These are phyloP conservation scores for Ctenopoma multispine DNA, from an alignment of 2,797 vertebrate genomes.

Conservation along the genomic window DNA sequence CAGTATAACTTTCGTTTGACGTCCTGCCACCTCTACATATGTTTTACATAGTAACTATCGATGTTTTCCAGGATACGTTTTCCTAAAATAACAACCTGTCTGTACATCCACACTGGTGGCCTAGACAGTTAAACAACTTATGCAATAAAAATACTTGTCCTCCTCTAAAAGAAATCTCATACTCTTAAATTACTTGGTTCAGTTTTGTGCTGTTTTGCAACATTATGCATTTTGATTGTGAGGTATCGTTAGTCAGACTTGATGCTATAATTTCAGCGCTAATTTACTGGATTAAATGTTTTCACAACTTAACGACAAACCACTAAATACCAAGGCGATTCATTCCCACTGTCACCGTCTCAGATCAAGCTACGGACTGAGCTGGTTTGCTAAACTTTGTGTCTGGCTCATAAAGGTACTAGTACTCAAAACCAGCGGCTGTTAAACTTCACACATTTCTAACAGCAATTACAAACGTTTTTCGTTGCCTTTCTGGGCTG, in stretches of 20 bases:
- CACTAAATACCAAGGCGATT: not conserved
- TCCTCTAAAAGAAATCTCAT: not conserved
- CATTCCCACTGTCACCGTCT: not conserved
- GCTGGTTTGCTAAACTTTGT: not conserved
- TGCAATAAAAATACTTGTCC: not conserved
- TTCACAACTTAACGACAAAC: constrained; percentile 5
- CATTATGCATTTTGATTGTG: not conserved
- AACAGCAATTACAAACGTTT: constrained; percentile 27
- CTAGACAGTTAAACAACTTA: not conserved
- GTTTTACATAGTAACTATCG: not conserved
- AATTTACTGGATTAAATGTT: constrained; percentile 2
- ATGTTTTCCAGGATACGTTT: constrained; percentile 1
- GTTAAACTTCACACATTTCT: constrained; percentile 16
- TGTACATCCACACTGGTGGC: not conserved
- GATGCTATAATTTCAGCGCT: not conserved
- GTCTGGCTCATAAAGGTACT: not conserved
- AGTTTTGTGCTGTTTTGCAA: not conserved
- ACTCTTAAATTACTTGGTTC: not conserved
- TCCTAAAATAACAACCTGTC: not conserved
- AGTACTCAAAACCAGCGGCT: not conserved
- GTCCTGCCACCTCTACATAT: not conserved
- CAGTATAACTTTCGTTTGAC: not conserved
- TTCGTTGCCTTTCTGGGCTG: constrained; percentile 69
- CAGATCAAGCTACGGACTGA: not conserved
- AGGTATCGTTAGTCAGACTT: not conserved